Conservation (phyloP, 2,797 vertebrate species). For the Crossoptilon crossoptilon region DNA sequence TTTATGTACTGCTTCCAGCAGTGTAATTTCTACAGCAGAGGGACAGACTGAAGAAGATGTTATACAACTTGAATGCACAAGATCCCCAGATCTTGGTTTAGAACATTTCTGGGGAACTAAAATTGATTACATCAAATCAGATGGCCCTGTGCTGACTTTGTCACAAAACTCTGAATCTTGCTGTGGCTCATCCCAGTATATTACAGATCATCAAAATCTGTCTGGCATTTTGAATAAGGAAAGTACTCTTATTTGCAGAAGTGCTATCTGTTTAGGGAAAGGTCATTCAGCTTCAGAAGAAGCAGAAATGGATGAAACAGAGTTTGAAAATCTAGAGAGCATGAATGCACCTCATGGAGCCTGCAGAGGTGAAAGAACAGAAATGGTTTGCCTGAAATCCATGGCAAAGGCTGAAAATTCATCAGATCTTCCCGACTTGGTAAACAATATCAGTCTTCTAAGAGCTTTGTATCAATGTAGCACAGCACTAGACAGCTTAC, state of each 20-base stretch:
- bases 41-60: background rate
- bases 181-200: background rate
- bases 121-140: background rate
- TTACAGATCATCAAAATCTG: background rate
- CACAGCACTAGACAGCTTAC: conserved; percentile 78
- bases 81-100: background rate
- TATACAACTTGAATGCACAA: background rate
- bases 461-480: conserved; percentile 75
- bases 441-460: conserved; percentile 67
- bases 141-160: background rate
- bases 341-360: background rate
- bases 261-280: background rate
- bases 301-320: background rate
- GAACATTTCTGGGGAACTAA: background rate
- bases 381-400: background rate
- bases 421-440: conserved; percentile 11
- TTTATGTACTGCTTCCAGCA: background rate
- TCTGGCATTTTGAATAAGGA: background rate
- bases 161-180: background rate
- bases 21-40: background rate
- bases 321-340: background rate
- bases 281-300: background rate
- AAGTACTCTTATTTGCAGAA: background rate
- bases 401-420: conserved; percentile 5
- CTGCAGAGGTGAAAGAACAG: background rate